Base-by-base conservation (phyloP, 2,888 invertebrate species). In the Drosophila subsilvestris region DNA sequence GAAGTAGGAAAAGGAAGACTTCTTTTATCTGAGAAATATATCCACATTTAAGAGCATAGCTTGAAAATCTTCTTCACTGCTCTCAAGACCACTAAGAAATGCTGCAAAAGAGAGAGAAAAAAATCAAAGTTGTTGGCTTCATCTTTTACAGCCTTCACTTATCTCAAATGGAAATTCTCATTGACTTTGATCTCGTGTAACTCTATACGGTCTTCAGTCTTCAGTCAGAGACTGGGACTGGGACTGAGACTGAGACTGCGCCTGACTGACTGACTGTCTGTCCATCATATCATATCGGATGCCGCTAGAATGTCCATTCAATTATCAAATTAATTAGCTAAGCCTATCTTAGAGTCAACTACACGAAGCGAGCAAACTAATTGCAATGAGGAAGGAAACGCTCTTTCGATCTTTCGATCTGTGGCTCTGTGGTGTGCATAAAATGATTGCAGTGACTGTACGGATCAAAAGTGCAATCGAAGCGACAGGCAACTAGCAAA, bases 271-370 rank as follows among this genome's bases (percentile, higher is more conserved):
- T 14, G 37, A 37, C 37, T n/a, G 45, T 51, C 32, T 54, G 32
- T 37, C 53, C 20, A 67, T 58, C 44, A 48, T 45, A 53, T 37
- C 37, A 37, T 6, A n/a, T 37, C 37, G 32, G 14, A 66, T 54
- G 75, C 72, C 59, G 47, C 60, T 55, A 53, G 51, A 27, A 49
- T 67, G 56, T 43, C 43, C 78, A 74, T 61, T 79, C 86, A 88
- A 83, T 88, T 74, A 78, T 83, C 74, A 80, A 86, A 84, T 80
- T 84, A 84, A 86, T 88, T 83, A 88, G 71, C 81, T 72, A 78
- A 78, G 84, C 81, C 68, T 70, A 88, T 88, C 86, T 71, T 45
- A 63, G 61, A 58, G 79, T 74, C 74, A 58, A 20, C 20, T 37
- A 48, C 66, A 49, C 17, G 29, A 45, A 27, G 55, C 68, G 7